Percentiles rank a stretch among this genome's conserved stretches.
phyloP scores from a whole-genome alignment of 2,797 vertebrate genomes.

The Myripristis jacobus region DNA sequence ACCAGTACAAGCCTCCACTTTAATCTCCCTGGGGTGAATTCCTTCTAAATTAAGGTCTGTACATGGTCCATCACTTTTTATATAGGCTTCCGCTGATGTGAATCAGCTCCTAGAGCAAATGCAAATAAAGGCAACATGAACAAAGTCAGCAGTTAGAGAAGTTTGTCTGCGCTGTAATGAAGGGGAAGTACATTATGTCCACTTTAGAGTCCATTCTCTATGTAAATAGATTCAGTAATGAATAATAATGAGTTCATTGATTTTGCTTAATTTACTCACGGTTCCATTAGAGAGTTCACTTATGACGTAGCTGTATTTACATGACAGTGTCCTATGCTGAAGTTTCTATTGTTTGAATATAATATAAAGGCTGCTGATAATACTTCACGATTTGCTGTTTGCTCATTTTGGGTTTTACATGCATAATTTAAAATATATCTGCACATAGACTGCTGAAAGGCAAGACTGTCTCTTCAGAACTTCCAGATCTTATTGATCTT shows the following conservation, averaged over 20 bases:
- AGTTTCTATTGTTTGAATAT: neutral
- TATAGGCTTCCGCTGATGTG: slow-evolving; percentile 21
- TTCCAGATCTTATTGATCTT: no score
- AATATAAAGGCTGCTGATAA: neutral
- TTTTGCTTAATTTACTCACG: slow-evolving; percentile 50
- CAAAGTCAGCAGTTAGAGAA: slow-evolving; percentile 36
- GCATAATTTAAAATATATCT: no score
- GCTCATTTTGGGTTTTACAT: no score
- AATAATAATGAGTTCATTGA: slow-evolving; percentile 54
- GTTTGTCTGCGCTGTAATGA: slow-evolving; percentile 23
- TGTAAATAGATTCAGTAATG: slow-evolving; percentile 34
- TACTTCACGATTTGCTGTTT: neutral
- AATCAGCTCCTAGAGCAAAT: slow-evolving; percentile 14
- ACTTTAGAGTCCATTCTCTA: slow-evolving; percentile 33
- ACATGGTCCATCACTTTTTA: slow-evolving; percentile 42
- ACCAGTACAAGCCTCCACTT: slow-evolving; percentile 4
- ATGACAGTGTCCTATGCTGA: neutral
- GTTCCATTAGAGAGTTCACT: neutral
- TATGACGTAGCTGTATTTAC: neutral
- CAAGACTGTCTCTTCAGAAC: no score
- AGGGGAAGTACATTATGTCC: slow-evolving; percentile 26
- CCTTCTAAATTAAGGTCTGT: slow-evolving; percentile 34
- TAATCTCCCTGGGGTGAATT: slow-evolving; percentile 45
- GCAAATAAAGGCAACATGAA: slow-evolving; percentile 22
- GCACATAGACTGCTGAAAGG: no score